A percentile compares a stretch with the other conserved stretches of the same genome.
phyloP scores from a whole-genome alignment of 2,113 vertebrate species.

The Melanotaenia duboulayi region DNA sequence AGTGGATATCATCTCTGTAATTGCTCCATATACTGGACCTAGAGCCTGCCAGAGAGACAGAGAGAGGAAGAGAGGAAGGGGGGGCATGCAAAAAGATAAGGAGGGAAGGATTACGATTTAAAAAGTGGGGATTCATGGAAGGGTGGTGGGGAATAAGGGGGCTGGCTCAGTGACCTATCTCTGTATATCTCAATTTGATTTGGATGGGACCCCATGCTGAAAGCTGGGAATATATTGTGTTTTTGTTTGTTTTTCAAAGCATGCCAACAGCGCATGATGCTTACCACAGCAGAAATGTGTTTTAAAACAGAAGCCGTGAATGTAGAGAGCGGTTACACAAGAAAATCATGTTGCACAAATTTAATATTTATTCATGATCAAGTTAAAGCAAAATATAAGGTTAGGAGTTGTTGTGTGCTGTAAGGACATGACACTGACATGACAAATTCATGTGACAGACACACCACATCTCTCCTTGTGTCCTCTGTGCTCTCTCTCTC shows the following conservation, averaged over 20 bases:
- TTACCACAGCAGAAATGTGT: slow-evolving; percentile 44
- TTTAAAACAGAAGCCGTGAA: slow-evolving; percentile 39
- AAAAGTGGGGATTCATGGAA: slow-evolving; percentile 27
- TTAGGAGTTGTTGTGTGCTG: not conserved
- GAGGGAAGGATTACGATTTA: slow-evolving; percentile 63
- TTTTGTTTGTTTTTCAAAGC: slow-evolving; percentile 30
- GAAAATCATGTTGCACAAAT: slow-evolving; percentile 8
- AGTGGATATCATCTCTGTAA: slow-evolving; percentile 85
- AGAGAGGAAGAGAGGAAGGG: slow-evolving; percentile 8
- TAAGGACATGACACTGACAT: slow-evolving; percentile 25
- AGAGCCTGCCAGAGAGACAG: slow-evolving; percentile 41
- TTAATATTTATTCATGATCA: slow-evolving; percentile 5
- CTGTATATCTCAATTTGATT: slow-evolving; percentile 54
- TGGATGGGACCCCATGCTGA: slow-evolving; percentile 41
- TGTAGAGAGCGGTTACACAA: not conserved
- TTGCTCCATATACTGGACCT: slow-evolving; percentile 74
- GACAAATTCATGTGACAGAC: slow-evolving; percentile 26
- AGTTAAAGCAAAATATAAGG: not conserved
- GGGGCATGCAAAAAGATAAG: slow-evolving; percentile 28
- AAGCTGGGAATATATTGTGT: slow-evolving; percentile 37
- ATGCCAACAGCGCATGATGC: slow-evolving; percentile 16
- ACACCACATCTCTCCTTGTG: slow-evolving; percentile 46
- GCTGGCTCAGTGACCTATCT: slow-evolving; percentile 43
- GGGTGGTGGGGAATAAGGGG: slow-evolving; percentile 14
- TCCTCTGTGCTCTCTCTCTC: slow-evolving; percentile 26